Percentiles rank a stretch among this genome's conserved stretches.
phyloP scores from a whole-genome alignment of 1,140 invertebrate species.

The Drosophila nasuta region DNA sequence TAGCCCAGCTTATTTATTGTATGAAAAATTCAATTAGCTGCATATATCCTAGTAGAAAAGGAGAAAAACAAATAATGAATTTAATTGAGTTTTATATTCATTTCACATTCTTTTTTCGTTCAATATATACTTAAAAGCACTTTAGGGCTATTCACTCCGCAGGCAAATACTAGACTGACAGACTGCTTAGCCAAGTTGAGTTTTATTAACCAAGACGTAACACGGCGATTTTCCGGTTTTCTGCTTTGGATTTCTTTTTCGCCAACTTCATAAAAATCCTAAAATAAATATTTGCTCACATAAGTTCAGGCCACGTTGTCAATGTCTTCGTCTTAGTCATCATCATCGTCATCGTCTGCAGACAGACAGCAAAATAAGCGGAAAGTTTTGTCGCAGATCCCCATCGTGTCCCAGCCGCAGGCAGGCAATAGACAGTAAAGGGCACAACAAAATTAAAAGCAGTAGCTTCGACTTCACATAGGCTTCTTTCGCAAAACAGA shows the following conservation, averaged over 20 bases:
- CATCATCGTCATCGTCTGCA: slow-evolving; percentile 31
- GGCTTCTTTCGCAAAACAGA: not conserved
- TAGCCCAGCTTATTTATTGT: slow-evolving; percentile 22
- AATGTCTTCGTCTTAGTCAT: not conserved
- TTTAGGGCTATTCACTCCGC: slow-evolving; percentile 32
- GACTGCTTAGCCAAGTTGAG: slow-evolving; percentile 34
- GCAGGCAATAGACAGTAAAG: slow-evolving; percentile 48
- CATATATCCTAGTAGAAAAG: slow-evolving; percentile 1
- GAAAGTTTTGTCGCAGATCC: slow-evolving; percentile 65
- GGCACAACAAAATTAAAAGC: slow-evolving; percentile 61
- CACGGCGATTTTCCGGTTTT: slow-evolving; percentile 51
- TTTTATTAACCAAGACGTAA: slow-evolving; percentile 49
- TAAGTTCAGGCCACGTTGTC: slow-evolving; percentile 46
- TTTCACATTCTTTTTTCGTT: slow-evolving; percentile 5
- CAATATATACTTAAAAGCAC: slow-evolving; percentile 21
- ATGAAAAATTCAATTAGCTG: slow-evolving; percentile 69
- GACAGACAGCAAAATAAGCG: slow-evolving; percentile 63
- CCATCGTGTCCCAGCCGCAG: slow-evolving; percentile 22
- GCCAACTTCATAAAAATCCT: slow-evolving; percentile 60
- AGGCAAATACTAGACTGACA: slow-evolving; percentile 3
- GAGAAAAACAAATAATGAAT: slow-evolving; percentile 36
- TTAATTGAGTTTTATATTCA: slow-evolving; percentile 62
- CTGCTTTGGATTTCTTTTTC: slow-evolving; percentile 38
- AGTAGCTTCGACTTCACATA: not conserved
- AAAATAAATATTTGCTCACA: slow-evolving; percentile 76